Evolutionary conservation across 2,797 vertebrate species (phyloP).

Genomic region (Morus bassanus): DNA sequence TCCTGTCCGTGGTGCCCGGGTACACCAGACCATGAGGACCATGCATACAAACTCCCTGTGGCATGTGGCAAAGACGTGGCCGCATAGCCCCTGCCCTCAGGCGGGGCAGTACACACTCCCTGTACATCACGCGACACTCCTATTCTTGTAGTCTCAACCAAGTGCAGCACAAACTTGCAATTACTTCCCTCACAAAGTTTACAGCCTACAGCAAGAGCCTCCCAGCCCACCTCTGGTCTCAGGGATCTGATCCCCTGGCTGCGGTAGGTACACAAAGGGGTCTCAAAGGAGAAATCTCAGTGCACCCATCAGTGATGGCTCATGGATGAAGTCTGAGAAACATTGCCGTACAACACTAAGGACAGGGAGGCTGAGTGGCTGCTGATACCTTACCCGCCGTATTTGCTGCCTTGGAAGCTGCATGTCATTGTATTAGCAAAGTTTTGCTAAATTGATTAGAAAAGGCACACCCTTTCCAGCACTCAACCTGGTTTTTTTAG

Average conservation of each 20-base stretch:
- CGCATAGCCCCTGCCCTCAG: background rate
- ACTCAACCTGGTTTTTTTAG: background rate
- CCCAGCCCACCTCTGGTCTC: background rate
- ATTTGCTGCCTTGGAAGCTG: background rate
- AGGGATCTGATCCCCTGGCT: background rate
- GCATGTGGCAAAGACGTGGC: background rate
- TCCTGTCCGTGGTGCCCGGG: accelerated
- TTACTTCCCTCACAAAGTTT: background rate
- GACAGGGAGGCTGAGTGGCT: background rate
- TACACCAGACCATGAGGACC: background rate
- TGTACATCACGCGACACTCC: accelerated
- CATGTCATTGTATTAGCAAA: background rate
- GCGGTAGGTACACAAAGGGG: background rate
- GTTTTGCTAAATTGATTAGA: background rate
- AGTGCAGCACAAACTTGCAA: background rate
- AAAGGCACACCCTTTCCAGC: background rate
- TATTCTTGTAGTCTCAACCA: background rate
- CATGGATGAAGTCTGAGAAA: background rate
- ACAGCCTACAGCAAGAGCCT: background rate
- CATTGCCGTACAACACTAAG: accelerated
- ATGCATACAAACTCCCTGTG: background rate
- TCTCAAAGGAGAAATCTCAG: background rate
- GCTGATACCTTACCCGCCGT: background rate
- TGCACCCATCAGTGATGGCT: background rate
- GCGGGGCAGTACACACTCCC: background rate